Evolutionary conservation across 2,113 vertebrate genomes (phyloP).

Genomic region (Hippopotamus amphibius): DNA sequence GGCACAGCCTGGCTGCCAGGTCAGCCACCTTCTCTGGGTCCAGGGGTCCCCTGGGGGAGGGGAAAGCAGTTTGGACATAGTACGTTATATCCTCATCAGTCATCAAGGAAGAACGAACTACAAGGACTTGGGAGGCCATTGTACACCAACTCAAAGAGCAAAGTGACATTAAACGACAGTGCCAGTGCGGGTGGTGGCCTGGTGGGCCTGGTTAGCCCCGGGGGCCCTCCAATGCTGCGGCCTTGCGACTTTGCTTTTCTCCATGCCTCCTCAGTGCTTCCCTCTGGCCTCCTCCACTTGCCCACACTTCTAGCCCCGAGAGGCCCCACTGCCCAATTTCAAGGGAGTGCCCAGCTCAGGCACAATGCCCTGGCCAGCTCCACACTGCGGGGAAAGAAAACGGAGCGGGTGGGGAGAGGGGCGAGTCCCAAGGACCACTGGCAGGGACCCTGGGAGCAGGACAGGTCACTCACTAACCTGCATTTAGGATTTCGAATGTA

Average conservation of each 20-base stretch:
- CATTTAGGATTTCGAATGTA: background rate
- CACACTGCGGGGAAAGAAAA: background rate
- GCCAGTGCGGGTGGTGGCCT: too few species aligned
- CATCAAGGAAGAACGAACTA: background rate
- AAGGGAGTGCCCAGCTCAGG: background rate
- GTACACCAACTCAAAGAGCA: background rate
- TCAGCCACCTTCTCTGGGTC: constrained; percentile 74
- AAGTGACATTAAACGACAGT: background rate
- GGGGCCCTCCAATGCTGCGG: background rate
- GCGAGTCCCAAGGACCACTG: background rate
- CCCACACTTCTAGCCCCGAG: background rate
- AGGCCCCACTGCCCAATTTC: background rate
- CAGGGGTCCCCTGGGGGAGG: background rate
- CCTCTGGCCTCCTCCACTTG: background rate
- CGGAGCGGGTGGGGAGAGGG: background rate
- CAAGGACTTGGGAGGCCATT: background rate
- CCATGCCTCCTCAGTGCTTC: background rate
- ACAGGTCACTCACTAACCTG: background rate
- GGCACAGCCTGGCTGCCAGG: constrained; percentile 93
- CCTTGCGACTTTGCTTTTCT: background rate
- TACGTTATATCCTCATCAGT: background rate
- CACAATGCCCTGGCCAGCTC: background rate
- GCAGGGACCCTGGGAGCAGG: background rate
- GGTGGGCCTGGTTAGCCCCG: too few species aligned
- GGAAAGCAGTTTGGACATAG: background rate